Percentiles rank a stretch among this genome's conserved stretches.
These are phyloP conservation scores for Eurystomus gularis DNA, from an alignment of 2,113 vertebrate genomes.

Conservation along the genomic window DNA sequence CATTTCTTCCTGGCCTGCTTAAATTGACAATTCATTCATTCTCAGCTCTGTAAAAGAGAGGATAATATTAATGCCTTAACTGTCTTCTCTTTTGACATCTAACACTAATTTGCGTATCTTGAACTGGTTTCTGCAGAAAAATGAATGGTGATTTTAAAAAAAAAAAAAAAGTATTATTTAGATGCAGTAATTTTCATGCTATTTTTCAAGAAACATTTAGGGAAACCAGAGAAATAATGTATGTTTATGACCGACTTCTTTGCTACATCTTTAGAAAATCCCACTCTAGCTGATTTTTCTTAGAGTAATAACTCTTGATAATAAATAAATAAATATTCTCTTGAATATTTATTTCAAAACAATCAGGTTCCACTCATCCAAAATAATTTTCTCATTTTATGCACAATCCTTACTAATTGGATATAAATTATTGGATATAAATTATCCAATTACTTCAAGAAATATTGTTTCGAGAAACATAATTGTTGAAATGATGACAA, in stretches of 20 bases:
- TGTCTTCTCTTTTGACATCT: neutral
- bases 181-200: neutral
- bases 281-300: neutral
- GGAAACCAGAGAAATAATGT: neutral
- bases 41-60: neutral
- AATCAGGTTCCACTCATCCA: neutral
- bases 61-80: neutral
- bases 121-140: neutral
- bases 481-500: neutral
- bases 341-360: slow-evolving; percentile 24
- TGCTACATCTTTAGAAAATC: neutral
- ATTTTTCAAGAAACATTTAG: neutral
- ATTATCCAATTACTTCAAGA: slow-evolving; percentile 13
- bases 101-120: neutral
- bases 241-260: neutral
- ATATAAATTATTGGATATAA: slow-evolving; percentile 1
- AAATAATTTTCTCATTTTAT: slow-evolving; percentile 24
- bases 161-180: neutral
- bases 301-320: too few relatives aligned
- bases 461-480: neutral
- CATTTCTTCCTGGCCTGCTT: neutral
- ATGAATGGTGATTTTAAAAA: neutral
- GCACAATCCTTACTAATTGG: neutral
- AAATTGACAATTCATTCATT: neutral
- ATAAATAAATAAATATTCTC: too few relatives aligned